These are phyloP conservation scores for Apus apus DNA, from an alignment of 2,113 vertebrate species.

Conservation along the genomic window DNA sequence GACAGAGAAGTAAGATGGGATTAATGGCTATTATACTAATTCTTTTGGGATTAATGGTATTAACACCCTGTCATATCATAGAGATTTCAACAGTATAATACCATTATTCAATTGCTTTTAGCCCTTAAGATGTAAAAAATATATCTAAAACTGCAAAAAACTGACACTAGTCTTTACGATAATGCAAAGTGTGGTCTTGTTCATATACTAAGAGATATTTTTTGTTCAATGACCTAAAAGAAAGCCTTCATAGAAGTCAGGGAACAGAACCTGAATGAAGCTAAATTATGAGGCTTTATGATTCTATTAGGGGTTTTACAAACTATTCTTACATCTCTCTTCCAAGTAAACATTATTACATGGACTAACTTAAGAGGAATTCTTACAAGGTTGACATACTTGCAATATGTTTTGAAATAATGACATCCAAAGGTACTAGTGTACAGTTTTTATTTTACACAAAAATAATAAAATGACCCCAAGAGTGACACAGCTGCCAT, in stretches of 20 bases:
- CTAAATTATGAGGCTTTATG: not conserved
- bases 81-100: not conserved
- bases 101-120: not conserved
- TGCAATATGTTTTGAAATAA: not conserved
- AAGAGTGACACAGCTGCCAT: not conserved
- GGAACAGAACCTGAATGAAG: not conserved
- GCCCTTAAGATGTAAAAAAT: not conserved
- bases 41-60: not conserved
- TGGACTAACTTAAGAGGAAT: not conserved
- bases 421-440: not conserved
- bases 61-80: not conserved
- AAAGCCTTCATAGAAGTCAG: not conserved
- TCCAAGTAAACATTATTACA: not conserved
- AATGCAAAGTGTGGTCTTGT: not conserved
- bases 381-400: not conserved
- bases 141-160: not conserved
- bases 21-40: not conserved
- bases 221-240: not conserved
- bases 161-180: not conserved
- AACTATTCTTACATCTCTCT: not conserved
- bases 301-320: not conserved
- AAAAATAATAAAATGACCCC: not conserved
- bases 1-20: not conserved
- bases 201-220: not conserved
- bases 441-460: not conserved